phyloP scores from a whole-genome alignment of 2,797 vertebrate species.

The Discoglossus pictus region DNA sequence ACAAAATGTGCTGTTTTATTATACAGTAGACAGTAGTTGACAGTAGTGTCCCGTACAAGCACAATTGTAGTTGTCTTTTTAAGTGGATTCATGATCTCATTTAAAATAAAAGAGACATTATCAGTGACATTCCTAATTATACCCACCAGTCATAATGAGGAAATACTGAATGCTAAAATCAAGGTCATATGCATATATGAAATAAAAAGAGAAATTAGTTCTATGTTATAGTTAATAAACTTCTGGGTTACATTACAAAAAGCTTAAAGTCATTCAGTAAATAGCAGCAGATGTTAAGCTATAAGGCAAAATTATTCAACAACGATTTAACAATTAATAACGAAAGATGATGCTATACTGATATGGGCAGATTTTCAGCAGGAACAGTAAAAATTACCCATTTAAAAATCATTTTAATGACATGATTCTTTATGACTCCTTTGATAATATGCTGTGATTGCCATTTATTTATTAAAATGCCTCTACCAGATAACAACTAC shows the following conservation, averaged over 20 bases:
- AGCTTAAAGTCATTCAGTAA: conserved; percentile 53
- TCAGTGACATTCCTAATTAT: too few species aligned
- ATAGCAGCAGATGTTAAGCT: conserved; percentile 55
- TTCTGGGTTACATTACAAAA: conserved; percentile 22
- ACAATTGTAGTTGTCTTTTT: too few species aligned
- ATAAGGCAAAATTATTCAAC: conserved; percentile 41
- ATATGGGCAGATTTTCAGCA: conserved; percentile 30
- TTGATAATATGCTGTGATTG: conserved; percentile 26
- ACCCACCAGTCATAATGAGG: too few species aligned
- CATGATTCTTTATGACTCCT: conserved; percentile 37
- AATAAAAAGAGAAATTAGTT: too few species aligned
- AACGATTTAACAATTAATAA: conserved; percentile 55
- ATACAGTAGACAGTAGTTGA: too few species aligned
- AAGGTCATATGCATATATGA: too few species aligned
- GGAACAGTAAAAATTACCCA: conserved; percentile 30
- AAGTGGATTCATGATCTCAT: too few species aligned
- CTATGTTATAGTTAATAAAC: neutral
- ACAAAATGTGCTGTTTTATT: too few species aligned
- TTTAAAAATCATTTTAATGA: conserved; percentile 42
- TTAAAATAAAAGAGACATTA: too few species aligned
- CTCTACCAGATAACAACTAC: conserved; percentile 25
- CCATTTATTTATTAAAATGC: conserved; percentile 33
- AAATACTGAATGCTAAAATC: too few species aligned
- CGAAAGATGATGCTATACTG: conserved; percentile 29
- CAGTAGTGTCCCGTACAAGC: too few species aligned